Conservation (phyloP, 2,888 invertebrate genomes). For the Eristalis arbustorum region DNA sequence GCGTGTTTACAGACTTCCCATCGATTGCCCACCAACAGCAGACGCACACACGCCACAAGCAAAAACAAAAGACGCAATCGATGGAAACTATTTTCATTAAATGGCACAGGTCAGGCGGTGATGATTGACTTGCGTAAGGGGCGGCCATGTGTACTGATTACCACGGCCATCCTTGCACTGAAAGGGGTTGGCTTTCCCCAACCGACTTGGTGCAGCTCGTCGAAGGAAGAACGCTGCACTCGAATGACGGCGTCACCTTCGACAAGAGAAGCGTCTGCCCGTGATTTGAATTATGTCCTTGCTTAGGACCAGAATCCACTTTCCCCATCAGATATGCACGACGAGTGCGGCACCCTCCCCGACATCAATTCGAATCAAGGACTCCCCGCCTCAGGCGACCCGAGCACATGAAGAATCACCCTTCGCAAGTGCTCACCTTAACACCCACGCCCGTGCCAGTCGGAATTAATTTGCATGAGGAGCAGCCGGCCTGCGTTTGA, state of each 20-base stretch:
- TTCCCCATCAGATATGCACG: background rate
- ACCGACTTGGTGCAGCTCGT: background rate
- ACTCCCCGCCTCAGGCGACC: background rate
- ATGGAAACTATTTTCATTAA: conserved; percentile 43
- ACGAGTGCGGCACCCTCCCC: background rate
- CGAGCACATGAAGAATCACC: background rate
- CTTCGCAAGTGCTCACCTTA: background rate
- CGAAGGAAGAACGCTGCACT: background rate
- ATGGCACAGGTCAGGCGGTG: conserved; percentile 38
- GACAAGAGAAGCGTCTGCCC: background rate
- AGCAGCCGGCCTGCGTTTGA: conserved; percentile 4
- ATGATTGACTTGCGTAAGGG: background rate
- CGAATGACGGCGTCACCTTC: background rate
- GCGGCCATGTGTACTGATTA: background rate
- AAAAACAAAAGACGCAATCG: conserved; percentile 13
- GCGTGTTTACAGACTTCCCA: background rate
- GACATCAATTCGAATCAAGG: conserved; percentile 17
- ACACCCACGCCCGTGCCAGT: background rate
- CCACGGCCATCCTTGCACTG: background rate
- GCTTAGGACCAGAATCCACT: background rate
- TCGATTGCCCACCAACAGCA: too few relatives aligned
- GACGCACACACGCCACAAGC: background rate
- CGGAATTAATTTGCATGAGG: conserved; percentile 17
- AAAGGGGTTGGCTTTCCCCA: background rate
- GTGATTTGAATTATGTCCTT: background rate